Evolutionary conservation across 2,797 vertebrate genomes (phyloP).

Genomic region (Sitta carolinensis): DNA sequence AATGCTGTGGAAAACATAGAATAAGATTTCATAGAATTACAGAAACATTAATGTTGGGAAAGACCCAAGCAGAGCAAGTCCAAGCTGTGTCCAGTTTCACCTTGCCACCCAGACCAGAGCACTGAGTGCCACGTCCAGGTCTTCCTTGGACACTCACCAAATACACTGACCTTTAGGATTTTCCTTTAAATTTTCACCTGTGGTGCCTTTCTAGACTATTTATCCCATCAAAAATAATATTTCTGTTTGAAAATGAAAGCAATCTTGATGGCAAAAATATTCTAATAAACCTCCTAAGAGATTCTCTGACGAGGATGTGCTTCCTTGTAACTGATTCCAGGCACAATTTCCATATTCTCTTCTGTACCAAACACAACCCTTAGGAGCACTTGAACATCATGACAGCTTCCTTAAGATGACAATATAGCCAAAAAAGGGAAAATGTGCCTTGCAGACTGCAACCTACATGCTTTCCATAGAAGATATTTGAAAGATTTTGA

Average conservation of each 20-base stretch:
- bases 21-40: not conserved
- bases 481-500: not conserved
- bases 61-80: not conserved
- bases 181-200: not conserved
- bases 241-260: not conserved
- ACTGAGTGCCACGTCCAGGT: not conserved
- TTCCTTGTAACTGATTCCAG: not conserved
- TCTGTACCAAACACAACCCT: not conserved
- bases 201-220: not conserved
- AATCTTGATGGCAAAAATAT: not conserved
- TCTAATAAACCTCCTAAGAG: not conserved
- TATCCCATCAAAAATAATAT: not conserved
- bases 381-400: not conserved
- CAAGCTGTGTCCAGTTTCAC: not conserved
- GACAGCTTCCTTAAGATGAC: not conserved
- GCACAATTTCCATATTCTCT: not conserved
- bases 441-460: not conserved
- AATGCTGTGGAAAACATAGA: not conserved
- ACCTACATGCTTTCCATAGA: not conserved
- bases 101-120: not conserved
- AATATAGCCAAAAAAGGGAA: not conserved
- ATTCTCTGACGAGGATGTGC: not conserved
- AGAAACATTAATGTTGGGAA: not conserved
- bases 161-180: not conserved
- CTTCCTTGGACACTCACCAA: not conserved